These are phyloP conservation scores for Trichogramma evanescens DNA, from an alignment of 2,888 invertebrate species.

Conservation along the genomic window DNA sequence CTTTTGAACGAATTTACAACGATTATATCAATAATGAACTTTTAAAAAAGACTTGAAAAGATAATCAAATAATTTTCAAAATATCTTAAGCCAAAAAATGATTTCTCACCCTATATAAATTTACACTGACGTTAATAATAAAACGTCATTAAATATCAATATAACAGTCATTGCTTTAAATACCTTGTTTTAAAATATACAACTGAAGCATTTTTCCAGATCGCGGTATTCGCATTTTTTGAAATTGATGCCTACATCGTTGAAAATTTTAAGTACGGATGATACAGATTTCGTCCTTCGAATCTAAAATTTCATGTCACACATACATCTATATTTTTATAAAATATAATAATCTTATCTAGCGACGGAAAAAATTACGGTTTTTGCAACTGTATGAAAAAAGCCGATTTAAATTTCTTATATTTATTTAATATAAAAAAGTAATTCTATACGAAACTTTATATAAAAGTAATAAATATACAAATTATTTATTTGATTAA, in stretches of 20 bases:
- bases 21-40: neutral
- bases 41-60: constrained; percentile 7
- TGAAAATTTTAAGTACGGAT: no score
- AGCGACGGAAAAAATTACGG: constrained; percentile 27
- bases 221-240: no score
- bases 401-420: constrained; percentile 6
- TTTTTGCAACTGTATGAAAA: constrained; percentile 8
- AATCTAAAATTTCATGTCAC: constrained; percentile 20
- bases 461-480: constrained; percentile 36
- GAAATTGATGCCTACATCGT: no score
- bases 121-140: no score
- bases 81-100: no score
- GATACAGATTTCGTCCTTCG: no score
- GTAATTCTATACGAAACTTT: constrained; percentile 26
- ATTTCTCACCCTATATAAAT: no score
- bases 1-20: neutral
- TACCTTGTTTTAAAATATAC: no score
- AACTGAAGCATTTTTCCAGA: no score
- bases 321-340: constrained; percentile 30
- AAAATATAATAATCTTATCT: constrained; percentile 2
- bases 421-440: constrained; percentile 15
- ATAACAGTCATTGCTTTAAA: no score
- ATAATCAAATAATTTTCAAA: neutral
- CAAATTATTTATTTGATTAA: constrained; percentile 47
- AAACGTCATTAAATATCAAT: no score